Evolutionary conservation across 2,888 invertebrate species (phyloP).

Genomic region (Drosophila cognata): DNA sequence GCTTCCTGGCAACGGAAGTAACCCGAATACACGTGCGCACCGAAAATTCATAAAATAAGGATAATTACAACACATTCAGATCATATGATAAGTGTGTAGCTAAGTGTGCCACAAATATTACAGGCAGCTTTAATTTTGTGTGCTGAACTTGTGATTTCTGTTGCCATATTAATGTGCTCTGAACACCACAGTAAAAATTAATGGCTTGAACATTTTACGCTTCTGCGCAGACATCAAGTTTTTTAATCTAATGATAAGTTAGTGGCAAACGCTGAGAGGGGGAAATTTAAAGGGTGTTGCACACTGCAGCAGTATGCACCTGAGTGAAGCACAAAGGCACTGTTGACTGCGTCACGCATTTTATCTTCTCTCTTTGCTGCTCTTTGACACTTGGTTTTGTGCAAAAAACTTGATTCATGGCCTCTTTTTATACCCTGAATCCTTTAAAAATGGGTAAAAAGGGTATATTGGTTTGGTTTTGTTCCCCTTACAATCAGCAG

Average conservation of each 20-base stretch:
- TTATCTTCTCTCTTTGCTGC: background rate
- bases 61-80: conserved; percentile 9
- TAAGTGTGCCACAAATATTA: conserved; percentile 13
- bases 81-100: background rate
- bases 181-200: conserved; percentile 29
- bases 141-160: conserved; percentile 7
- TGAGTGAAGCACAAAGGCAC: conserved; percentile 7
- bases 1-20: conserved; percentile 66
- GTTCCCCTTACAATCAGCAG: background rate
- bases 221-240: conserved; percentile 44
- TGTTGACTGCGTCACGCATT: conserved; percentile 1
- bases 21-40: conserved; percentile 63
- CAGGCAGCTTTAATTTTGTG: conserved; percentile 13
- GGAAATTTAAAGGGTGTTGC: background rate
- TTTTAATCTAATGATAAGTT: conserved; percentile 70
- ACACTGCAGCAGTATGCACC: conserved; percentile 34
- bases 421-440: conserved; percentile 40
- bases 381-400: conserved; percentile 10
- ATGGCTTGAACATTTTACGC: conserved; percentile 41
- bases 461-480: background rate
- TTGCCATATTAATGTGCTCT: conserved; percentile 17
- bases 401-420: conserved; percentile 64
- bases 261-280: conserved; percentile 42
- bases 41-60: conserved; percentile 58
- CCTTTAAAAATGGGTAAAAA: background rate